Percentiles rank a stretch among this genome's conserved stretches.
Conservation (phyloP, 2,888 invertebrate genomes). For the Cryptus viduatorius region DNA sequence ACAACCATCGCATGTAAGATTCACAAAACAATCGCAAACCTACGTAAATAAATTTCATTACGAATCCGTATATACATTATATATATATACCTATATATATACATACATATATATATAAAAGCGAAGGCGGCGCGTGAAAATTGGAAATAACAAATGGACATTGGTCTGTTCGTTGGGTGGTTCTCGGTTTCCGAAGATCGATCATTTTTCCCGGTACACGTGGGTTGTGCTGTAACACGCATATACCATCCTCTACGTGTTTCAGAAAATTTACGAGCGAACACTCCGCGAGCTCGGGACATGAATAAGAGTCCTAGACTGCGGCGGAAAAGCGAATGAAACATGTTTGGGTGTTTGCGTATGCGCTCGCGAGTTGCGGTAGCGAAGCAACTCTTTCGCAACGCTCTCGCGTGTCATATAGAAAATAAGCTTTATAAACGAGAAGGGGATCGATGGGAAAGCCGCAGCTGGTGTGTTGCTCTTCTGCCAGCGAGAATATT, state of each 20-base stretch:
- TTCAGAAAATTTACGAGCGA: constrained; percentile 57
- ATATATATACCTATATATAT: no score
- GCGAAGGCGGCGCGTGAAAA: constrained; percentile 1
- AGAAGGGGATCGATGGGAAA: constrained; percentile 54
- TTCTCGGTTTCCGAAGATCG: constrained; percentile 51
- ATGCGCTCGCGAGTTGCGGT: constrained; percentile 12
- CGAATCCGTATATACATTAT: background rate
- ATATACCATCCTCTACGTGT: constrained; percentile 20
- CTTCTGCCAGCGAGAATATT: constrained; percentile 12
- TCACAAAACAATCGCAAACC: no score
- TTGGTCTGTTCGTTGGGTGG: constrained; percentile 16
- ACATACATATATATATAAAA: background rate
- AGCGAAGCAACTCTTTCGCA: constrained; percentile 41
- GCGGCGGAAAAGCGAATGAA: constrained; percentile 34
- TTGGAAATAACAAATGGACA: constrained; percentile 46
- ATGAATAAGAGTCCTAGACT: background rate
- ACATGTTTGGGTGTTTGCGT: constrained; percentile 33
- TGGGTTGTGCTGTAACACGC: background rate
- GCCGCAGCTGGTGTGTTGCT: constrained; percentile 17
- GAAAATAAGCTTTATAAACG: constrained; percentile 53
- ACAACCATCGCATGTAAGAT: no score
- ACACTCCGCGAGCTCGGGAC: background rate
- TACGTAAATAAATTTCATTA: background rate
- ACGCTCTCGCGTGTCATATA: constrained; percentile 22
- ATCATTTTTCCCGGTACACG: constrained; percentile 45